Percentiles rank a stretch among this genome's conserved stretches.
Evolutionary conservation across 2,888 invertebrate genomes (phyloP).

Genomic region (Aphrophora alni): DNA sequence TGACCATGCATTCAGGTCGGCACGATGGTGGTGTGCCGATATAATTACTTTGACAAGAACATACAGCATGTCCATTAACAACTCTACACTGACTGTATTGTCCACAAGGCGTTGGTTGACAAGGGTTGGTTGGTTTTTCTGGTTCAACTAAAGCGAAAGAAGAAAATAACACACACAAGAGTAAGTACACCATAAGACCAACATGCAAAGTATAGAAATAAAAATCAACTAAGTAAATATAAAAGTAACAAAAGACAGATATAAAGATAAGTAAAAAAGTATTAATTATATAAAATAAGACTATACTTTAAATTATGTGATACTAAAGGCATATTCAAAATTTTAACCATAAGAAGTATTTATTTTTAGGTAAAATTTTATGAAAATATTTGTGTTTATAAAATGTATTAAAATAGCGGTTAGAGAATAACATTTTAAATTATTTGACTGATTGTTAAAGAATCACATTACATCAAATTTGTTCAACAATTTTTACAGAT

Average conservation of each 20-base stretch:
- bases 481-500: no score
- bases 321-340: no score
- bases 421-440: no score
- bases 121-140: constrained; percentile 66
- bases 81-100: constrained; percentile 73
- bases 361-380: no score
- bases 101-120: constrained; percentile 80
- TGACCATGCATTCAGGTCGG: constrained; percentile 77
- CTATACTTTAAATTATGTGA: constrained; percentile 47
- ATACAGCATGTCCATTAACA: constrained; percentile 70
- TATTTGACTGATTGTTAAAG: no score
- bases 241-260: constrained; percentile 50
- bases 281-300: constrained; percentile 57
- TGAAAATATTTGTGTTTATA: no score
- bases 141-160: constrained; percentile 51
- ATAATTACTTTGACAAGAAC: constrained; percentile 73
- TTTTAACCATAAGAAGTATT: no score
- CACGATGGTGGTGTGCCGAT: constrained; percentile 76
- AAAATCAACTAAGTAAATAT: no score
- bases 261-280: constrained; percentile 46
- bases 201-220: constrained; percentile 44
- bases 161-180: constrained; percentile 43
- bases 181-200: constrained; percentile 44
- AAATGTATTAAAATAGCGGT: no score
- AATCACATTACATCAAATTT: no score